Conservation (phyloP, 2,113 vertebrate species). For the Oncorhynchus gorbuscha region DNA sequence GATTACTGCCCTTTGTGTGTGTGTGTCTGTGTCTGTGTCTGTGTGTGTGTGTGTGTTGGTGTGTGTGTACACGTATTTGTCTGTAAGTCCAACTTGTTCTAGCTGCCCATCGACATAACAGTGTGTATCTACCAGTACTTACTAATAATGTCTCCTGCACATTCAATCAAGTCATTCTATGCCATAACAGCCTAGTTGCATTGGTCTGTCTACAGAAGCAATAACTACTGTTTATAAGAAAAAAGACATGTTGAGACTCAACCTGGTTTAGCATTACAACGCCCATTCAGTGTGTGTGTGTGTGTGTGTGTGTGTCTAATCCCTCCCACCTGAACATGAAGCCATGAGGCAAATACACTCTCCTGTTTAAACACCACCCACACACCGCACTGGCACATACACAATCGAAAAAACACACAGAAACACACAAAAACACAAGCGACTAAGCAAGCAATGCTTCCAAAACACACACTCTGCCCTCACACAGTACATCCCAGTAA, state of each 20-base stretch:
- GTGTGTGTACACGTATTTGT: constrained; percentile 12
- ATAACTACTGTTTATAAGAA: background rate
- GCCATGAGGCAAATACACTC: background rate
- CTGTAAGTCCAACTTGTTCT: constrained; percentile 16
- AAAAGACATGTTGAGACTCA: background rate
- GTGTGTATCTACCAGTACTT: background rate
- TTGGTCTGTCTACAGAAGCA: background rate
- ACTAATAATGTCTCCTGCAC: no score
- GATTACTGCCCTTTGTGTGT: constrained; percentile 56
- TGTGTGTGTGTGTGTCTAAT: background rate
- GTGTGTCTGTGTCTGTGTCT: constrained; percentile 34
- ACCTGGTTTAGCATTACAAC: background rate
- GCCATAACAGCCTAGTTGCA: no score
- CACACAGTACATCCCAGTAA: background rate
- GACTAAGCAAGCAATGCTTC: background rate
- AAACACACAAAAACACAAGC: constrained; percentile 14
- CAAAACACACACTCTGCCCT: background rate
- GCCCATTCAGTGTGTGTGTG: background rate
- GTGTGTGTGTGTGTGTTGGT: constrained; percentile 32
- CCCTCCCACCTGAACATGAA: constrained; percentile 4
- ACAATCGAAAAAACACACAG: constrained; percentile 4
- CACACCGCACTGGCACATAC: background rate
- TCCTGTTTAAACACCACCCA: background rate
- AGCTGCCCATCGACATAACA: background rate
- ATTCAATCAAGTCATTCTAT: no score